phyloP scores from a whole-genome alignment of 2,888 invertebrate genomes.

The Melieria picta region DNA sequence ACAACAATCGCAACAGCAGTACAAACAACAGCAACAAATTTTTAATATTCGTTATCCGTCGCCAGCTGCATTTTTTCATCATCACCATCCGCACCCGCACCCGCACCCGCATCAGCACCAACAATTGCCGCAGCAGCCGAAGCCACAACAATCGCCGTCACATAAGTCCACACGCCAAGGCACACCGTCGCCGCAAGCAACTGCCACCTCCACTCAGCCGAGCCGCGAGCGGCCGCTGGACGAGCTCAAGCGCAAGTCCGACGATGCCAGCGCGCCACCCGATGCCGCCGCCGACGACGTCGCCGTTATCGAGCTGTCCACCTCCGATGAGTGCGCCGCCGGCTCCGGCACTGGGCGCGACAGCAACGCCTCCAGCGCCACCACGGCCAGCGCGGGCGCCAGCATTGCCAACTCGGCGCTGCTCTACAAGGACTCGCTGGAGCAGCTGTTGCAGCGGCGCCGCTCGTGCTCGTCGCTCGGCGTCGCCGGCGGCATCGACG shows the following conservation, averaged over 20 bases:
- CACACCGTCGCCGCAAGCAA: constrained; percentile 59
- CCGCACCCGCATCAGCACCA: constrained; percentile 48
- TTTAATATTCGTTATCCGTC: constrained; percentile 49
- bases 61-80: constrained; percentile 46
- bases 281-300: constrained; percentile 35
- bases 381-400: constrained; percentile 48
- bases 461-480: constrained; percentile 50
- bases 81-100: constrained; percentile 43
- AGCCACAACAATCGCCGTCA: constrained; percentile 42
- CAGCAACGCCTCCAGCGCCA: constrained; percentile 45
- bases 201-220: constrained; percentile 50
- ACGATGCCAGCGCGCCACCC: constrained; percentile 42
- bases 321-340: constrained; percentile 41
- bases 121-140: constrained; percentile 32
- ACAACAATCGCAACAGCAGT: constrained; percentile 43
- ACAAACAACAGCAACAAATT: constrained; percentile 42
- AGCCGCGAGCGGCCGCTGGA: constrained; percentile 48
- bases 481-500: constrained; percentile 52
- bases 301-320: constrained; percentile 40
- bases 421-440: constrained; percentile 54
- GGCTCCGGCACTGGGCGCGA: constrained; percentile 30
- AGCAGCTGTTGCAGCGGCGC: constrained; percentile 52
- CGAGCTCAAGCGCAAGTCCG: constrained; percentile 49
- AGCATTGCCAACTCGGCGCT: constrained; percentile 48
- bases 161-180: constrained; percentile 50